Evolutionary conservation across 2,113 vertebrate species (phyloP).

Genomic region (Leuciscus idus): DNA sequence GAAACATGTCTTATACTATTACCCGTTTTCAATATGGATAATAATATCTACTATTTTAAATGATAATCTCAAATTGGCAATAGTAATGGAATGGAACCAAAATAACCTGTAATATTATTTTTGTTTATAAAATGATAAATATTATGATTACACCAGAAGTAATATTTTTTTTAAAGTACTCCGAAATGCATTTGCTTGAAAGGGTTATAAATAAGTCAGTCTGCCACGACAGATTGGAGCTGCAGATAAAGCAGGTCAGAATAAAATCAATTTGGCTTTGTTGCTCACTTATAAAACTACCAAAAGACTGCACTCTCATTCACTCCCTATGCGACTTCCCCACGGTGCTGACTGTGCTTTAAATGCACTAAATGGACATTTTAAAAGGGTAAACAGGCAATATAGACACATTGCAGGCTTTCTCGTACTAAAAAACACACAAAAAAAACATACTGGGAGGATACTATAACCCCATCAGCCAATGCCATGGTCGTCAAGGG

Average conservation of each 20-base stretch:
- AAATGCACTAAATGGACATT: slow-evolving; percentile 24
- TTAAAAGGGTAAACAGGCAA: slow-evolving; percentile 23
- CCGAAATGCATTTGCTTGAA: slow-evolving; percentile 29
- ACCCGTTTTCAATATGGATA: neutral
- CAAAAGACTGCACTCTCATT: slow-evolving; percentile 27
- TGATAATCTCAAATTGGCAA: neutral
- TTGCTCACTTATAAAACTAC: slow-evolving; percentile 44
- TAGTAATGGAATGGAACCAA: neutral
- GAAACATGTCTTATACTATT: neutral
- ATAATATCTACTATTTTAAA: neutral
- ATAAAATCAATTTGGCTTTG: slow-evolving; percentile 46
- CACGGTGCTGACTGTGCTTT: slow-evolving; percentile 31
- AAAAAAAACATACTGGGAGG: neutral
- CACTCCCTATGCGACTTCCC: slow-evolving; percentile 7
- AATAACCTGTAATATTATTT: neutral
- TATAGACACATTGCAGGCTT: neutral
- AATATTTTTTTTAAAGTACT: slow-evolving; percentile 10
- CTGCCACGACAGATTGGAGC: slow-evolving; percentile 10
- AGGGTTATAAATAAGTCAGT: slow-evolving; percentile 43
- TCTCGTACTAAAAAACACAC: neutral
- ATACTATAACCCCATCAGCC: neutral
- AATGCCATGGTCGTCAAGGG: neutral
- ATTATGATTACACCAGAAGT: neutral
- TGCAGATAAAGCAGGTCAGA: slow-evolving; percentile 37
- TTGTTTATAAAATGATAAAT: slow-evolving; percentile 13